Conservation (phyloP, 1,140 invertebrate genomes). For the Cheumatopsyche charites region DNA sequence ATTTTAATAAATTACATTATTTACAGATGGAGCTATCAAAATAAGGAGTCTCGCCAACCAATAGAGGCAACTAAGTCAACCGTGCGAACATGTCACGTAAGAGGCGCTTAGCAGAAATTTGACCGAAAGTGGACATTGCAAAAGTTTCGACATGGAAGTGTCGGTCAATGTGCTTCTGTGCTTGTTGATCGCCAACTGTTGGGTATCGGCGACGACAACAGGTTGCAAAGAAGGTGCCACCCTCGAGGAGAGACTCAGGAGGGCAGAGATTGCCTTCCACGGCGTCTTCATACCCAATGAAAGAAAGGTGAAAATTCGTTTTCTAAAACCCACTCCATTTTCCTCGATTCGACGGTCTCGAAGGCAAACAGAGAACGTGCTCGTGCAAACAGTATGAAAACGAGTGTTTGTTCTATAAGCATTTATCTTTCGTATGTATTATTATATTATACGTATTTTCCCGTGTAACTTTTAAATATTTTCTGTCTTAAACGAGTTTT, state of each 20-base stretch:
- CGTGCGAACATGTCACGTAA: background rate
- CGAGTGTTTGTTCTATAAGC: background rate
- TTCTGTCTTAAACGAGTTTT: background rate
- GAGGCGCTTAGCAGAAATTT: background rate
- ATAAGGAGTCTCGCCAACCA: background rate
- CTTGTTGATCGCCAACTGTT: slow-evolving; percentile 33
- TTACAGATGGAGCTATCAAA: no score
- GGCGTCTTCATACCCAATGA: slow-evolving; percentile 45
- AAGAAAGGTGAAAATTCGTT: slow-evolving; percentile 41
- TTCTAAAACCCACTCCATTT: background rate
- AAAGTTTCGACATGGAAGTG: slow-evolving; percentile 30
- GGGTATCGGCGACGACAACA: background rate
- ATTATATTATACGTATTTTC: no score
- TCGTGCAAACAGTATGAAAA: no score
- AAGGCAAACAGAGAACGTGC: no score
- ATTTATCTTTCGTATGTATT: no score
- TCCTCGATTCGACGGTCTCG: no score
- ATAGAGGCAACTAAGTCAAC: background rate
- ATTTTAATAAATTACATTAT: no score
- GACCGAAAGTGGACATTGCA: background rate
- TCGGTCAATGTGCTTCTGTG: slow-evolving; percentile 23
- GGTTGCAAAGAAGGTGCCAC: slow-evolving; percentile 38
- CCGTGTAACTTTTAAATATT: background rate
- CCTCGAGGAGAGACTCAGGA: slow-evolving; percentile 43
- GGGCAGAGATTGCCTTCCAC: slow-evolving; percentile 44